Base-by-base conservation (phyloP, 1,140 invertebrate genomes). In the Matsumurasca onukii region DNA sequence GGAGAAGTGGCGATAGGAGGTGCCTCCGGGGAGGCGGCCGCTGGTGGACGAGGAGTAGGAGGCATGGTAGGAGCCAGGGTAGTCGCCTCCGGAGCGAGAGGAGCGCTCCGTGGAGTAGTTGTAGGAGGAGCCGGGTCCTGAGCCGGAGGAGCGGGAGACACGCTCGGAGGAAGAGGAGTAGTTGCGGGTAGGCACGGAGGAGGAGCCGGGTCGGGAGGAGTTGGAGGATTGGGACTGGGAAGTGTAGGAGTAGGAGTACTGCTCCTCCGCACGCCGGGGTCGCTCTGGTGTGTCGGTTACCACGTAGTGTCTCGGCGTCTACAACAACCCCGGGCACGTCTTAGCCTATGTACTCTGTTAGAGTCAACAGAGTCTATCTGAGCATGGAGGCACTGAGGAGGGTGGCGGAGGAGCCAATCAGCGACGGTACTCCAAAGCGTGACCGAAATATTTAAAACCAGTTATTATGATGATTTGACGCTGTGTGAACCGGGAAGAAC, bases 221-320 rank as follows among this genome's bases (percentile, higher is more conserved):
- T 78, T 68, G 73, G 76, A 81, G 74, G 80, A 80, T 71, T 80
- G 81, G 74, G 78, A 80, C 71, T 76, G 77, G 78, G 87, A 88
- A 12, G 31, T 83, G 83, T 91, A 92, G 73, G 89, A 90, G 84
- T 92, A 93, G 74, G 88, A 91, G 85, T 92, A 92, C 82, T 89
- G 86, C 80, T 90, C 83, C 79, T 90, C 88, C 64, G 87, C 85
- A 79, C 88, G 85, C 73, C 88, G 82, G 73, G 86, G 84, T 73
- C 82, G 77, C 73, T 86, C 84, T 70, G 89, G 88, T 77, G 88
- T 86, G 82, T 92, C 90, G 79, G 86, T 86, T 76, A 91, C 90
- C 80, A 90, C 86, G 84, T 92, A 92, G 84, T 91, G 89, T 72
- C 91, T 86, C 79, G 91, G 91, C 82, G 88, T 92, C 91, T 93